phyloP scores from a whole-genome alignment of 1,140 invertebrate species.

The Cotesia glomerata region DNA sequence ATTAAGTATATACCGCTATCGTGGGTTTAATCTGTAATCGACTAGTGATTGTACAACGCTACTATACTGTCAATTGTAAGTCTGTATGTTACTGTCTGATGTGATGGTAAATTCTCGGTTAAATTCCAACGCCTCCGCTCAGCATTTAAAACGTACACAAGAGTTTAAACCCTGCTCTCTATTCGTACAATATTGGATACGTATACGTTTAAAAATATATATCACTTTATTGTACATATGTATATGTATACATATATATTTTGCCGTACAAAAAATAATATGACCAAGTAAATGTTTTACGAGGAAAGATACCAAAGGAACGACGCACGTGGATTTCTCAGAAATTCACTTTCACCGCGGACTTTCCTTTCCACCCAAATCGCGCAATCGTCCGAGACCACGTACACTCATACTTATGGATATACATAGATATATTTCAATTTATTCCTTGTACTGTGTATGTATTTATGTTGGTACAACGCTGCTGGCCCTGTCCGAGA shows the following conservation, averaged over 20 bases:
- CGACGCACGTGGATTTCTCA: constrained; percentile 48
- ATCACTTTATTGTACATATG: too few species aligned
- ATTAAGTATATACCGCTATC: background rate
- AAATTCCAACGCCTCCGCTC: constrained; percentile 12
- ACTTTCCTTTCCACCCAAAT: constrained; percentile 30
- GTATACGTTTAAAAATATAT: too few species aligned
- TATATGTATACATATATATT: background rate
- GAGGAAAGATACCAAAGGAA: constrained; percentile 20
- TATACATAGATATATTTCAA: too few species aligned
- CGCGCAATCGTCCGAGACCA: background rate
- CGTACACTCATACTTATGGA: background rate
- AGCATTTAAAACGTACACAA: too few species aligned
- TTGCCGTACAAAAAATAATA: background rate
- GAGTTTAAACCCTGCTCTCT: too few species aligned
- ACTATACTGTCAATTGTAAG: background rate
- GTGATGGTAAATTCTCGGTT: background rate
- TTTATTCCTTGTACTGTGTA: background rate
- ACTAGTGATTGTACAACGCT: constrained; percentile 1
- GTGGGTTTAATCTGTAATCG: background rate
- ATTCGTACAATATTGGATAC: too few species aligned
- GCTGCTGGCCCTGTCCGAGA: constrained; percentile 14
- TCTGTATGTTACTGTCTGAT: background rate
- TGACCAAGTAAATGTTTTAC: constrained; percentile 22
- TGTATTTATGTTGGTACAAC: background rate
- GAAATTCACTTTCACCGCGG: constrained; percentile 61